Base-by-base conservation (phyloP, 2,113 vertebrate species). In the Corydoras maculifer region DNA sequence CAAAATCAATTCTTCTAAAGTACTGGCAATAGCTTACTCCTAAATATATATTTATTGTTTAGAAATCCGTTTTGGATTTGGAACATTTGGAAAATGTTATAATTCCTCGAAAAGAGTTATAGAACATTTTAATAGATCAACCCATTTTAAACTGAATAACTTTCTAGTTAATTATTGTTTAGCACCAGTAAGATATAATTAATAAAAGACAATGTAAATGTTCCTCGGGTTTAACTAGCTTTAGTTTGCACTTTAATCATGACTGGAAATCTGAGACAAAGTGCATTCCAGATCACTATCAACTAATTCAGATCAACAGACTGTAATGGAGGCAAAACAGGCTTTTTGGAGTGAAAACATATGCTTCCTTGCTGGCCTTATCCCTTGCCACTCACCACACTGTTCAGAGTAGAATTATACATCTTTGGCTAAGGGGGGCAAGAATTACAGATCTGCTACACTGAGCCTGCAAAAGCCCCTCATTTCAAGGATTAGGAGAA, bases 401-500 rank as follows among this genome's bases (percentile, higher is more conserved):
- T 81, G 69, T 61, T 58, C 62, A 75, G 80, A 76, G 84, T 77
- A 75, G 72, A 77, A 69, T 79, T 65, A 60, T 79, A 60, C 67
- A 68, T 82, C 77, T 85, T 62, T 9, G 66, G 67, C 61, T 58
- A 43, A 11, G 69, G 62, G 67, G 49, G 73, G 75, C 77, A 77
- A 61, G 77, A 78, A 80, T 65, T 72, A 77, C 68, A 80, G 74
- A 79, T 78, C 77, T 72, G 18, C 77, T 74, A 66, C 76, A 74
- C 71, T 80, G 82, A 78, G 80, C 79, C 77, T 79, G 72, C 76
- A 81, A 80, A 80, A 82, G 78, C 78, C 77, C 77, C 79, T 79
- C 80, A 81, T 78, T 77, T 72, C 9, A 76, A 73, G 80, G 86
- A 86, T 87, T 85, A 86, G 77, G 68, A 74, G 72, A 76, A 79